Percentiles rank a stretch among this genome's conserved stretches.
Conservation (phyloP, 2,797 vertebrate species). For the Trichosurus vulpecula region DNA sequence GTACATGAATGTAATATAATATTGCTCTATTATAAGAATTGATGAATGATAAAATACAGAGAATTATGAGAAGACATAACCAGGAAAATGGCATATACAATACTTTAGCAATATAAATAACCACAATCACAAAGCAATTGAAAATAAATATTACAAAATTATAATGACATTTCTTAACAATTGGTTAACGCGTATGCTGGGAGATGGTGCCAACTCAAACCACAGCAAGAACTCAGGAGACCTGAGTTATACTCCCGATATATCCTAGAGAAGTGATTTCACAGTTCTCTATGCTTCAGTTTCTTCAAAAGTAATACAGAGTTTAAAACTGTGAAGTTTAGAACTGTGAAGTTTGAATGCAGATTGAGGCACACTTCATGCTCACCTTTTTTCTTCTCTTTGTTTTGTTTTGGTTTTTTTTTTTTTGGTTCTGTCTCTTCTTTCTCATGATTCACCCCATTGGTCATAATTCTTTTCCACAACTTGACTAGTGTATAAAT, state of each 20-base stretch:
- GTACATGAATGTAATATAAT: too few species aligned
- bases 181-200: background rate
- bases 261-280: background rate
- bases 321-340: too few species aligned
- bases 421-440: too few species aligned
- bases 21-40: background rate
- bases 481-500: too few species aligned
- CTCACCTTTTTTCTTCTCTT: too few species aligned
- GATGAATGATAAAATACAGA: background rate
- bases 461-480: too few species aligned
- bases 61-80: background rate
- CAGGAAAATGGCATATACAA: background rate
- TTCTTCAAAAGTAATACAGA: background rate
- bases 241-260: background rate
- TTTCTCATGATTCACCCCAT: too few species aligned
- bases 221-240: background rate
- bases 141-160: background rate
- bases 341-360: too few species aligned
- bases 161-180: background rate
- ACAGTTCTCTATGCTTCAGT: background rate
- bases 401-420: too few species aligned
- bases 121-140: background rate
- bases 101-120: background rate
- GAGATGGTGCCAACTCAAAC: background rate
- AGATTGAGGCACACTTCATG: too few species aligned